A percentile compares a stretch with the other conserved stretches of the same genome.
phyloP scores from a whole-genome alignment of 2,797 vertebrate species.

The Mareca strepera region DNA sequence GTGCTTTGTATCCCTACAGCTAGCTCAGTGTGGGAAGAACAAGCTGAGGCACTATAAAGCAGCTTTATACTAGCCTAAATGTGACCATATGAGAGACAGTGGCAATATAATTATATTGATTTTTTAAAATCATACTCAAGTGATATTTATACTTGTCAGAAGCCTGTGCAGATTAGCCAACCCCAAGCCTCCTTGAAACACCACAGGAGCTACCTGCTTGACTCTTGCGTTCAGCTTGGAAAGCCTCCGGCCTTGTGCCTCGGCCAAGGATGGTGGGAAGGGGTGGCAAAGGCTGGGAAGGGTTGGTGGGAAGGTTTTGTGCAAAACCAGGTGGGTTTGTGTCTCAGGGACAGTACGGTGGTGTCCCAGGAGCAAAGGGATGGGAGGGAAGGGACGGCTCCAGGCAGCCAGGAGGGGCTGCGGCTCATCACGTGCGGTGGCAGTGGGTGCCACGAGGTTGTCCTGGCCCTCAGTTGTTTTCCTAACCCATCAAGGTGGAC shows the following conservation, averaged over 20 bases:
- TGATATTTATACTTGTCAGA: neutral
- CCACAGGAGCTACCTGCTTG: neutral
- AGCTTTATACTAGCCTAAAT: neutral
- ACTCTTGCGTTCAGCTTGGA: neutral
- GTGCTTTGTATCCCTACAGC: neutral
- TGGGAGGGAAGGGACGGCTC: neutral
- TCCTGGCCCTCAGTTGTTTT: neutral
- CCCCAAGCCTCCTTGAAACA: neutral
- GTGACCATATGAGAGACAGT: neutral
- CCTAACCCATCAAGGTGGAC: neutral
- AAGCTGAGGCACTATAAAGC: neutral
- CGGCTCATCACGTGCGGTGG: neutral
- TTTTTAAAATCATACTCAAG: neutral
- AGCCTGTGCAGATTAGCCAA: neutral
- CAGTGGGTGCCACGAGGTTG: neutral
- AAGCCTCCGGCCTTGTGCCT: neutral
- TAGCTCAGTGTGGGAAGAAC: neutral
- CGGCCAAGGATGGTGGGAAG: neutral
- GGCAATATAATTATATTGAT: neutral
- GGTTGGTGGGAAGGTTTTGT: neutral
- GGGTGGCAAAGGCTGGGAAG: neutral
- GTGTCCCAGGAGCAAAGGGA: neutral
- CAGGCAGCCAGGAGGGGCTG: neutral
- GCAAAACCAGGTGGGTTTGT: constrained; percentile 42
- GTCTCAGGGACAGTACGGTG: neutral